Conservation (phyloP, 2,113 vertebrate species). For the Otolemur garnettii region DNA sequence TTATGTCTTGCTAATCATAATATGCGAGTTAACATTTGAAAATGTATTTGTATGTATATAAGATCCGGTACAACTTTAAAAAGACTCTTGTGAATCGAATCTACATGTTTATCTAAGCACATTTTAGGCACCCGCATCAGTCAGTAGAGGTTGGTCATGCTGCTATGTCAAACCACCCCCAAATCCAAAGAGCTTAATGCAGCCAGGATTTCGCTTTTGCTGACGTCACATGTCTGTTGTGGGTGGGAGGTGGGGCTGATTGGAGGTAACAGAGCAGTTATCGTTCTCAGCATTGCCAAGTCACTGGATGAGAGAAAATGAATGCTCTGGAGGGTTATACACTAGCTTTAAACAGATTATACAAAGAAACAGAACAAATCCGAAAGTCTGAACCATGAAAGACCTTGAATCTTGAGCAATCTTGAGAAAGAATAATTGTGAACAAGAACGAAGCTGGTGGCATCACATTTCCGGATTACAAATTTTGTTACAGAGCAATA, state of each 20-base stretch:
- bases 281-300: neutral
- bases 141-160: neutral
- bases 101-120: neutral
- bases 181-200: neutral
- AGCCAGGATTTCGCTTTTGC: neutral
- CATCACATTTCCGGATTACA: neutral
- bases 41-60: neutral
- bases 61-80: neutral
- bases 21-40: neutral
- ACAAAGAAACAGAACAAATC: neutral
- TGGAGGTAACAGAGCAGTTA: too few relatives aligned
- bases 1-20: neutral
- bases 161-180: neutral
- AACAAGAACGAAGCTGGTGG: neutral
- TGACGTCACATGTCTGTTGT: fast-evolving
- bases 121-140: neutral
- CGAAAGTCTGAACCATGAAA: neutral
- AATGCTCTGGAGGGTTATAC: neutral
- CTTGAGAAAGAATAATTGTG: neutral
- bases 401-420: neutral
- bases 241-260: neutral
- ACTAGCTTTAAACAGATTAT: neutral
- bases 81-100: neutral
- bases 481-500: neutral
- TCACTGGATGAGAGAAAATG: neutral